A percentile compares a stretch with the other conserved stretches of the same genome.
These are phyloP conservation scores for Pyrgilauda ruficollis DNA, from an alignment of 2,113 vertebrate species.

Conservation along the genomic window DNA sequence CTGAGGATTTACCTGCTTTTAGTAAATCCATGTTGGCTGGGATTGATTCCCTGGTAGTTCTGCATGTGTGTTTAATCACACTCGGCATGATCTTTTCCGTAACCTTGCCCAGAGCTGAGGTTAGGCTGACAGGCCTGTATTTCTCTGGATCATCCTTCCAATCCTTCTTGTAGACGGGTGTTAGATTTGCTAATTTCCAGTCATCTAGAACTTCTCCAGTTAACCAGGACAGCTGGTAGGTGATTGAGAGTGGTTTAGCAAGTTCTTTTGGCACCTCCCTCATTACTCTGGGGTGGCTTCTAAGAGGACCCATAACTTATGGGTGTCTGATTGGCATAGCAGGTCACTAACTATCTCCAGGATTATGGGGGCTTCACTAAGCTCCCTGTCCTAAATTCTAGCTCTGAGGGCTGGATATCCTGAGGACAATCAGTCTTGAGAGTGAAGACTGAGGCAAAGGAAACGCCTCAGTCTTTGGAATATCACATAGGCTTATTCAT, in stretches of 20 bases:
- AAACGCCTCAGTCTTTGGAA: background rate
- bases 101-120: background rate
- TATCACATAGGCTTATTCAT: background rate
- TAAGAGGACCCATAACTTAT: background rate
- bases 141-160: background rate
- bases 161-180: background rate
- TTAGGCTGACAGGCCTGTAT: background rate
- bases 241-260: background rate
- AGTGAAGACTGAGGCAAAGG: background rate
- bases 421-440: background rate
- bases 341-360: background rate
- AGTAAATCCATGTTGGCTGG: background rate
- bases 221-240: background rate
- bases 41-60: background rate
- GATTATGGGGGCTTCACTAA: background rate
- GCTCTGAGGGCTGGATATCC: background rate
- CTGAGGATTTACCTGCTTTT: background rate
- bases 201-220: background rate
- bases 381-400: background rate
- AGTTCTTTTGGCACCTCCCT: background rate
- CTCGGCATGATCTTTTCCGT: background rate
- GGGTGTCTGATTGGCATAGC: background rate
- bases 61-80: rapidly evolving
- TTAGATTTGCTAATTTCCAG: background rate
- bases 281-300: background rate